These are phyloP conservation scores for Tholera decimalis DNA, from an alignment of 2,888 invertebrate species.

Conservation along the genomic window DNA sequence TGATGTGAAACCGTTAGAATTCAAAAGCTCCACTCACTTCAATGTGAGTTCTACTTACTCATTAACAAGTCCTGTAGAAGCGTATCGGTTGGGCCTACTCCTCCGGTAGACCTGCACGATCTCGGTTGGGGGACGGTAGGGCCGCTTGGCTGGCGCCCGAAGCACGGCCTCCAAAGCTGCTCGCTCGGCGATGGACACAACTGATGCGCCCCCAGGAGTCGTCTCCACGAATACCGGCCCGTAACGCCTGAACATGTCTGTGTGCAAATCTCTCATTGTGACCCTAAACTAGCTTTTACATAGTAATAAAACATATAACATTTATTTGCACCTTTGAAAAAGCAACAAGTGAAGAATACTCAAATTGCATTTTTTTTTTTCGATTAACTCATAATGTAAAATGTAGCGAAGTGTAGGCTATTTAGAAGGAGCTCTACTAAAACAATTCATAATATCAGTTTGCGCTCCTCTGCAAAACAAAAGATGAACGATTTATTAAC, in stretches of 20 bases:
- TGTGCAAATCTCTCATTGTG: conserved; percentile 85
- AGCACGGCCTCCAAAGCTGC: conserved; percentile 95
- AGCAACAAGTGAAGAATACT: too few relatives aligned
- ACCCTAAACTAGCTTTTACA: conserved; percentile 66
- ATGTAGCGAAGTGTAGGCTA: background rate
- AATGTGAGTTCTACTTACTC: conserved; percentile 92
- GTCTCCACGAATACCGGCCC: conserved; percentile 95
- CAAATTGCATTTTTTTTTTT: too few relatives aligned
- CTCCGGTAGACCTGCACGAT: conserved; percentile 94
- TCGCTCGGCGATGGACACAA: conserved; percentile 94
- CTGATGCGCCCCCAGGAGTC: conserved; percentile 93
- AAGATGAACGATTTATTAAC: background rate
- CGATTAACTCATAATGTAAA: background rate
- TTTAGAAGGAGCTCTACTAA: background rate
- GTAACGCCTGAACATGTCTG: conserved; percentile 94
- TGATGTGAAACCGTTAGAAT: background rate
- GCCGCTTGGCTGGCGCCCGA: conserved; percentile 94
- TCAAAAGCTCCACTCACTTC: background rate
- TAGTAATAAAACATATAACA: conserved; percentile 1
- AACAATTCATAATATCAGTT: background rate
- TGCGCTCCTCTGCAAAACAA: background rate
- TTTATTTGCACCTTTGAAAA: too few relatives aligned
- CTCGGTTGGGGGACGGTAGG: conserved; percentile 96
- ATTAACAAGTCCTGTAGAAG: conserved; percentile 95
- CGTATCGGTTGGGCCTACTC: conserved; percentile 95